These are phyloP conservation scores for Amitus sp. DNA, from an alignment of 2,888 invertebrate species.

Conservation along the genomic window DNA sequence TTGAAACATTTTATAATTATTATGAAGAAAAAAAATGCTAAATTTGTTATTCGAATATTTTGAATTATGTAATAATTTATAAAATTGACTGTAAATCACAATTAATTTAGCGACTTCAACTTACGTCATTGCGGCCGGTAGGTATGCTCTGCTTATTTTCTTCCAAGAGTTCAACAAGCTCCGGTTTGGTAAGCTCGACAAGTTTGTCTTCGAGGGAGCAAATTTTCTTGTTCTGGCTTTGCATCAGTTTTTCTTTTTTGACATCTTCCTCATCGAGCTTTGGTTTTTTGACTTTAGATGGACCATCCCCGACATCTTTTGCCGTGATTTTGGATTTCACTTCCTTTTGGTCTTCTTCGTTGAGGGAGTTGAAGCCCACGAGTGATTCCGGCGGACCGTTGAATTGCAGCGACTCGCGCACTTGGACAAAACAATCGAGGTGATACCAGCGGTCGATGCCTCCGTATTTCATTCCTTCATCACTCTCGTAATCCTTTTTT, in stretches of 20 bases:
- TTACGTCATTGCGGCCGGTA: too few relatives aligned
- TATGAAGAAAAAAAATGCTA: too few relatives aligned
- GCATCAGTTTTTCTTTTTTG: too few relatives aligned
- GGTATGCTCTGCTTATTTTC: slow-evolving; percentile 79
- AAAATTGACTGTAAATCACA: too few relatives aligned
- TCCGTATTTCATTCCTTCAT: slow-evolving; percentile 83
- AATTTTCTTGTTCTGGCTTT: slow-evolving; percentile 79
- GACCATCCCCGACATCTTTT: slow-evolving; percentile 70
- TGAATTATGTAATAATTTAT: too few relatives aligned
- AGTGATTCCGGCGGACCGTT: slow-evolving; percentile 77
- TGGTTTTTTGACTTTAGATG: slow-evolving; percentile 74
- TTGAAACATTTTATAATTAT: too few relatives aligned
- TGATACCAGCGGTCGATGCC: slow-evolving; percentile 89
- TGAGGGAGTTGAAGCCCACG: slow-evolving; percentile 80
- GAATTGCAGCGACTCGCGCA: slow-evolving; percentile 78
- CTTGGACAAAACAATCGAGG: too few relatives aligned
- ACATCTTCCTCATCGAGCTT: slow-evolving; percentile 73
- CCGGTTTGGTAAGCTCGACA: slow-evolving; percentile 69
- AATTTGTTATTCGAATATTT: too few relatives aligned
- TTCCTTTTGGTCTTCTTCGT: too few relatives aligned
- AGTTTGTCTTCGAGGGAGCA: slow-evolving; percentile 76
- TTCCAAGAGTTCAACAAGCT: slow-evolving; percentile 74
- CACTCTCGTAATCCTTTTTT: too few relatives aligned
- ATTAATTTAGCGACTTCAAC: too few relatives aligned
- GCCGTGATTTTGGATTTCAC: too few relatives aligned